A percentile compares a stretch with the other conserved stretches of the same genome.
Conservation (phyloP, 2,797 vertebrate species). For the Poecile montanus region DNA sequence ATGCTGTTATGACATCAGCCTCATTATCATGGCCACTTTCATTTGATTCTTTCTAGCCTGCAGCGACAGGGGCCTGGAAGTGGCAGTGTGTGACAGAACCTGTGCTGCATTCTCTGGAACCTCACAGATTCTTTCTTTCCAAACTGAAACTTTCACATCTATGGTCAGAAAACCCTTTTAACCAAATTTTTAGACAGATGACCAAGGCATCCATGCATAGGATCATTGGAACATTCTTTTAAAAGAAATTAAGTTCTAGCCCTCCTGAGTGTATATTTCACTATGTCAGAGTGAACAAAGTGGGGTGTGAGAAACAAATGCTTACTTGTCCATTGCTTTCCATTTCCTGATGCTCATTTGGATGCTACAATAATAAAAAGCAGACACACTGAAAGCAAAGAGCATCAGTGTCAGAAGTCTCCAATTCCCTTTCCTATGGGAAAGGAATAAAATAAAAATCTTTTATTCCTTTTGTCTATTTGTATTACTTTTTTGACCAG, state of each 20-base stretch:
- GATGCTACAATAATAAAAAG: background rate
- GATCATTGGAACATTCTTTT: background rate
- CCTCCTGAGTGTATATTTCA: background rate
- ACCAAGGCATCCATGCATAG: background rate
- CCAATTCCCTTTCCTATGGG: background rate
- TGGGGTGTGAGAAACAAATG: background rate
- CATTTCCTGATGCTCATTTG: background rate
- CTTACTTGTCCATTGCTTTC: background rate
- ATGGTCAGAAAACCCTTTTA: background rate
- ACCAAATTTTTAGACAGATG: background rate
- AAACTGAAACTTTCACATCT: background rate
- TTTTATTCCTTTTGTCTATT: background rate
- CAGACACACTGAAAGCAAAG: background rate
- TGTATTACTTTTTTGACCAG: background rate
- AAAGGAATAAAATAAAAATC: slow-evolving; percentile 23
- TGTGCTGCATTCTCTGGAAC: background rate
- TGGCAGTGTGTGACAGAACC: background rate
- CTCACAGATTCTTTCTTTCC: background rate
- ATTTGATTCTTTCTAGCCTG: background rate
- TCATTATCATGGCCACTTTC: background rate
- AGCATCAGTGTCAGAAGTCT: background rate
- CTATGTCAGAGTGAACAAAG: background rate
- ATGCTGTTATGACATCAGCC: background rate
- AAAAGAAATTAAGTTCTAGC: background rate
- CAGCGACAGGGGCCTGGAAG: background rate